phyloP scores from a whole-genome alignment of 2,888 invertebrate genomes.

The Phlogophora meticulosa region DNA sequence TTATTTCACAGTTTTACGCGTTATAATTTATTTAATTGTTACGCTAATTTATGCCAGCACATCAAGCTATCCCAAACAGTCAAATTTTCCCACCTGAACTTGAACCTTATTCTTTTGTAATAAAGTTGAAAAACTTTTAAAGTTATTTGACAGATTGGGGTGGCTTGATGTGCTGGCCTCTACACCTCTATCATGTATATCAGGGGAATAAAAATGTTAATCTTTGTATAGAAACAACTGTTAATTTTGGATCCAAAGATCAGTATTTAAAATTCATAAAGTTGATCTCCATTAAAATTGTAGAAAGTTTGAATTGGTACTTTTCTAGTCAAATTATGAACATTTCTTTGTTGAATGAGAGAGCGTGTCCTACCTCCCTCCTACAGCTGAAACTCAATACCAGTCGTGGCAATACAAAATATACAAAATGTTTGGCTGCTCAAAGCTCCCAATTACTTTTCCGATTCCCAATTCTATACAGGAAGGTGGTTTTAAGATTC shows the following conservation, averaged over 20 bases:
- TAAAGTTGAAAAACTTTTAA: too few relatives aligned
- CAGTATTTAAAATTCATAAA: neutral
- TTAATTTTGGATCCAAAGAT: constrained; percentile 27
- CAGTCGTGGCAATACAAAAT: neutral
- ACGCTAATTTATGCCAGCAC: neutral
- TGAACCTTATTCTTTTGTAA: too few relatives aligned
- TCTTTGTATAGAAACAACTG: neutral
- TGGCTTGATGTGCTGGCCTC: too few relatives aligned
- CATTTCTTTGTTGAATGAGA: neutral
- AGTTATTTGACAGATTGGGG: too few relatives aligned
- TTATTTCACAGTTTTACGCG: too few relatives aligned
- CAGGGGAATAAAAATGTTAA: neutral
- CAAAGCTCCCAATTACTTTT: too few relatives aligned
- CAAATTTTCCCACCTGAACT: too few relatives aligned
- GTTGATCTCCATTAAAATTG: constrained; percentile 8
- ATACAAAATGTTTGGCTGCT: too few relatives aligned
- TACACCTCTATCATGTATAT: neutral
- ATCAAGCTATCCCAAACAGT: too few relatives aligned
- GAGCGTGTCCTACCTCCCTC: too few relatives aligned
- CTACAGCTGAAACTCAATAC: neutral
- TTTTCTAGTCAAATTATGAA: constrained; percentile 67
- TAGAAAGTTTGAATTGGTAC: constrained; percentile 45
- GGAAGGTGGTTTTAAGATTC: too few relatives aligned
- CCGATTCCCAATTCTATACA: too few relatives aligned
- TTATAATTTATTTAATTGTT: neutral